These are phyloP conservation scores for Odontamblyopus rebecca DNA, from an alignment of 2,797 vertebrate species.

Conservation along the genomic window DNA sequence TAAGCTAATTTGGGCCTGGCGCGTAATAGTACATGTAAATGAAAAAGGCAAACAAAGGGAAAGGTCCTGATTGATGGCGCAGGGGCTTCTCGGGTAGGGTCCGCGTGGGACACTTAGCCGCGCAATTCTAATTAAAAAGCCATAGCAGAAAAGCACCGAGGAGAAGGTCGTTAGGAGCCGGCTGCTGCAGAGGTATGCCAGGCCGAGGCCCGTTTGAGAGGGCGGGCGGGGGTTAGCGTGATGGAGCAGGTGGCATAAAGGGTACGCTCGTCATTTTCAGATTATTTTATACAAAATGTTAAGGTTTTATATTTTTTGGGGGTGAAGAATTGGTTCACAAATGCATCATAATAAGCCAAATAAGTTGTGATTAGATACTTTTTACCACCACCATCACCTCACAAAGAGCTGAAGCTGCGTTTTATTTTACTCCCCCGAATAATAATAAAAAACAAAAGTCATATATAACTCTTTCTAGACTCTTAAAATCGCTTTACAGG, in stretches of 20 bases:
- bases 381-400: too few relatives aligned
- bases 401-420: too few relatives aligned
- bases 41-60: slow-evolving; percentile 75
- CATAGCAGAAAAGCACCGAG: slow-evolving; percentile 69
- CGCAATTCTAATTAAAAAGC: slow-evolving; percentile 81
- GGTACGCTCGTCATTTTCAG: neutral
- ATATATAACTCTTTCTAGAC: too few relatives aligned
- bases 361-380: neutral
- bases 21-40: slow-evolving; percentile 75
- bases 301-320: neutral
- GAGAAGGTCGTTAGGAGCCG: slow-evolving; percentile 76
- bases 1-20: slow-evolving; percentile 73
- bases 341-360: neutral
- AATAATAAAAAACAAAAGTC: too few relatives aligned
- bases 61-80: slow-evolving; percentile 73
- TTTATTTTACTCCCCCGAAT: too few relatives aligned
- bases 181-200: slow-evolving; percentile 54
- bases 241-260: slow-evolving; percentile 31
- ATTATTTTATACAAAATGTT: neutral
- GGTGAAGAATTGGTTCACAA: neutral
- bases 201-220: slow-evolving; percentile 44
- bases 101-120: slow-evolving; percentile 75
- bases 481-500: too few relatives aligned
- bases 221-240: slow-evolving; percentile 31
- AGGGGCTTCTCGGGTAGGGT: slow-evolving; percentile 58